Percentiles rank a stretch among this genome's conserved stretches.
phyloP scores from a whole-genome alignment of 2,888 invertebrate genomes.

The Acronicta aceris region DNA sequence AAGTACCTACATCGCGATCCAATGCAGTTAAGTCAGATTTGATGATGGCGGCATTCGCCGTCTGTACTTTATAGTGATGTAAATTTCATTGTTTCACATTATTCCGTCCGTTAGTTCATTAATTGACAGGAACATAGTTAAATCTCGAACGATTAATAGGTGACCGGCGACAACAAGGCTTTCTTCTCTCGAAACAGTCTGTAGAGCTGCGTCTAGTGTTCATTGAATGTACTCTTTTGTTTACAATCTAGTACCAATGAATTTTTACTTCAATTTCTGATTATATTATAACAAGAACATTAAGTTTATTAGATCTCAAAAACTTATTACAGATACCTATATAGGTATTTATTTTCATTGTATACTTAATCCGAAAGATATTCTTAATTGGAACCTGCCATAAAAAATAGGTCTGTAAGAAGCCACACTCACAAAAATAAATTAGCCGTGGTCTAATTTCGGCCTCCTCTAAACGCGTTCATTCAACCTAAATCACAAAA shows the following conservation, averaged over 20 bases:
- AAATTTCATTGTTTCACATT: conserved; percentile 43
- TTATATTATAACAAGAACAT: background rate
- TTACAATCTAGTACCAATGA: too few relatives aligned
- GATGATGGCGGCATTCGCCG: conserved; percentile 7
- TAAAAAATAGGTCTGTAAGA: conserved; percentile 45
- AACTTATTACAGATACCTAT: too few relatives aligned
- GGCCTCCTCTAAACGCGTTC: conserved; percentile 57
- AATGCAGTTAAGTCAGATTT: conserved; percentile 13
- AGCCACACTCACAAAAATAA: conserved; percentile 48
- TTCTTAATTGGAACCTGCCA: conserved; percentile 36
- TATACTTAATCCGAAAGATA: conserved; percentile 20
- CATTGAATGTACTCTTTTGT: background rate
- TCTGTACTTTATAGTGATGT: conserved; percentile 26
- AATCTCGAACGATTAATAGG: conserved; percentile 3
- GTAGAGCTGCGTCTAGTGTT: too few relatives aligned
- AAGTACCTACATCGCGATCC: too few relatives aligned
- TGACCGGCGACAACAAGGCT: background rate
- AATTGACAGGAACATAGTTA: conserved; percentile 28
- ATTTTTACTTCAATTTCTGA: background rate
- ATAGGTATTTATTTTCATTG: conserved; percentile 15
- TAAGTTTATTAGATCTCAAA: too few relatives aligned
- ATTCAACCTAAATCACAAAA: conserved; percentile 65
- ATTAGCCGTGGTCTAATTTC: conserved; percentile 55
- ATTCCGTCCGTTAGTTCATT: conserved; percentile 24
- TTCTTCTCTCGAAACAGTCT: background rate